phyloP scores from a whole-genome alignment of 2,888 invertebrate species.

The Automeris io region DNA sequence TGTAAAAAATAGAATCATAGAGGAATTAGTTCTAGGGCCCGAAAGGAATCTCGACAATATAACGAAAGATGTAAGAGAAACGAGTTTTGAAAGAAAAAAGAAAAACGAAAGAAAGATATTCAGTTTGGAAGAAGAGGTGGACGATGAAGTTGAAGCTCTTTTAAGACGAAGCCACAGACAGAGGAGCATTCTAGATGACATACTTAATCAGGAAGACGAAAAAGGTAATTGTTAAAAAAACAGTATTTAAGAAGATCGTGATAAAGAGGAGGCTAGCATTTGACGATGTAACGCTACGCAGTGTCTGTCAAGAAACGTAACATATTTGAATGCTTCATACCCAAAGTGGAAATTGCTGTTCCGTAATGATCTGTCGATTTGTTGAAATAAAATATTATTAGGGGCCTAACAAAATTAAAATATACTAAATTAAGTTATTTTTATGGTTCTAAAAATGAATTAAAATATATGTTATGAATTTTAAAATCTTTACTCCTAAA shows the following conservation, averaged over 20 bases:
- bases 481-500: too few relatives aligned
- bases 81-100: slow-evolving; percentile 53
- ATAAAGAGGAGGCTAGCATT: slow-evolving; percentile 46
- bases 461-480: too few relatives aligned
- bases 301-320: slow-evolving; percentile 42
- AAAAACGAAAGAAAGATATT: slow-evolving; percentile 41
- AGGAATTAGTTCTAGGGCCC: slow-evolving; percentile 60
- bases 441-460: too few relatives aligned
- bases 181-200: slow-evolving; percentile 83
- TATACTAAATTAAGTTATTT: too few relatives aligned
- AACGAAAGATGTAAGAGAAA: slow-evolving; percentile 60
- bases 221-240: slow-evolving; percentile 62
- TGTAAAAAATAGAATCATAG: slow-evolving; percentile 60
- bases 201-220: slow-evolving; percentile 78
- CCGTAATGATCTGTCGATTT: slow-evolving; percentile 32
- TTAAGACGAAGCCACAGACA: slow-evolving; percentile 81
- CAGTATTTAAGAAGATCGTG: slow-evolving; percentile 28
- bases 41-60: slow-evolving; percentile 48
- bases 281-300: slow-evolving; percentile 61
- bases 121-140: slow-evolving; percentile 70
- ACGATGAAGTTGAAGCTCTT: slow-evolving; percentile 79
- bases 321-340: slow-evolving; percentile 43
- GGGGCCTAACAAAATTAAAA: neutral
- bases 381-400: neutral
- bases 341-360: slow-evolving; percentile 35